A percentile compares a stretch with the other conserved stretches of the same genome.
Evolutionary conservation across 1,140 invertebrate genomes (phyloP).

Genomic region (Nymphalis io): DNA sequence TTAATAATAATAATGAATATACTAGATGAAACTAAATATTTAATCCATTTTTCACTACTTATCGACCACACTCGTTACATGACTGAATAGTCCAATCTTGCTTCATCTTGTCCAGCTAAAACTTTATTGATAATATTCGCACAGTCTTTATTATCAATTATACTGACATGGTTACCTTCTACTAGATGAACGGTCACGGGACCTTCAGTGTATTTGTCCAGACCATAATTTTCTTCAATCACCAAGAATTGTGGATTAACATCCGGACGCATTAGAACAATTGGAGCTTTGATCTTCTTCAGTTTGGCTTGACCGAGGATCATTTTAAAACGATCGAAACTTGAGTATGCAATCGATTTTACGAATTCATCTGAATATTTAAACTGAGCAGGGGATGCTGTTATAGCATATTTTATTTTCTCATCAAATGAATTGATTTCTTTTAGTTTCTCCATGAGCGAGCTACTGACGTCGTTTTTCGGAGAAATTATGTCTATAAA

Average conservation of each 20-base stretch:
- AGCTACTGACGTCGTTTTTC: conserved; percentile 73
- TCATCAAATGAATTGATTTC: conserved; percentile 81
- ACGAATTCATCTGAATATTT: conserved; percentile 80
- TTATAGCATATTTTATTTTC: conserved; percentile 65
- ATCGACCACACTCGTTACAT: no score
- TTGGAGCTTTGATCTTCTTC: conserved; percentile 80
- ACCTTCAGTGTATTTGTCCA: conserved; percentile 79
- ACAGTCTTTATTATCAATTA: conserved; percentile 84
- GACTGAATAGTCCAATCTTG: no score
- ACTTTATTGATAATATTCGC: conserved; percentile 79
- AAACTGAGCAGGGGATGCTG: conserved; percentile 57
- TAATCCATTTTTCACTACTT: no score
- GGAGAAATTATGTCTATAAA: conserved; percentile 79
- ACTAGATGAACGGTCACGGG: conserved; percentile 82
- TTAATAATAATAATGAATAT: no score
- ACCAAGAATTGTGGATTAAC: conserved; percentile 73
- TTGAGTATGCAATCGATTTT: conserved; percentile 65
- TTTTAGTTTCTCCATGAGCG: conserved; percentile 78
- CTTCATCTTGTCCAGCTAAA: no score
- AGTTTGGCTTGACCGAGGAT: conserved; percentile 69
- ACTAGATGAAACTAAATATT: no score
- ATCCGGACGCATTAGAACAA: conserved; percentile 84
- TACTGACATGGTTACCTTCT: conserved; percentile 87
- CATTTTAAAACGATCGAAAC: conserved; percentile 83
- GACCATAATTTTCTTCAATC: conserved; percentile 84